phyloP scores from a whole-genome alignment of 2,113 vertebrate species.

The Baryphthengus martii region DNA sequence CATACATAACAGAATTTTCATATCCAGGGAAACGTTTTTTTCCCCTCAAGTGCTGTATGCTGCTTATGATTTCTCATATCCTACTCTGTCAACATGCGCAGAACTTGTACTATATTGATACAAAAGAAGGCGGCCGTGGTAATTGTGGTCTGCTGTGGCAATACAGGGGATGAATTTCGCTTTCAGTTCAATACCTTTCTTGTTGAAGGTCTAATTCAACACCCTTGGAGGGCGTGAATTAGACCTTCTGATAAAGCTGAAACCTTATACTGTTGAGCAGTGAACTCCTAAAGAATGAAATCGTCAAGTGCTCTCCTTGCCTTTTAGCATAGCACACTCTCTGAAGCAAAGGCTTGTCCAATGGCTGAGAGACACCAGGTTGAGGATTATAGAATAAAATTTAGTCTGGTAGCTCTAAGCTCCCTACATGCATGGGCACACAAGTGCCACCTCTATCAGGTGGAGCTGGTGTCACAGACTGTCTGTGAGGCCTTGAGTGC shows the following conservation, averaged over 20 bases:
- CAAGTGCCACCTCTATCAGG: background rate
- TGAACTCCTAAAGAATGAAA: background rate
- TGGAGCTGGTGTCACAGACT: background rate
- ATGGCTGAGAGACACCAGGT: background rate
- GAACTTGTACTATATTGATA: background rate
- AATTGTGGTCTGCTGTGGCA: background rate
- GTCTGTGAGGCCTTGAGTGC: too few relatives aligned
- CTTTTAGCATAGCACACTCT: background rate
- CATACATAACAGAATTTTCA: background rate
- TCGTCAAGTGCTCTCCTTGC: background rate
- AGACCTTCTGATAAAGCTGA: background rate
- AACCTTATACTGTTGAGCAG: background rate
- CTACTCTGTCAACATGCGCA: background rate
- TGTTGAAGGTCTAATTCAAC: too few relatives aligned
- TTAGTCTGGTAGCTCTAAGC: background rate
- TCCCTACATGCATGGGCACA: accelerated
- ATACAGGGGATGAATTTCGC: background rate
- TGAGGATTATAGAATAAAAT: background rate
- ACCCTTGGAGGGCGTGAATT: background rate
- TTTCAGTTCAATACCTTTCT: background rate
- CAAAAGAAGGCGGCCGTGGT: background rate
- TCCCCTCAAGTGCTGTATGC: background rate
- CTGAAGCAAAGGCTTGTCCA: background rate
- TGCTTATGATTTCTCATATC: background rate
- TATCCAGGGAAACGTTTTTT: background rate